Conservation (phyloP, 2,888 invertebrate species). For the Siphonodentalium dalli region DNA sequence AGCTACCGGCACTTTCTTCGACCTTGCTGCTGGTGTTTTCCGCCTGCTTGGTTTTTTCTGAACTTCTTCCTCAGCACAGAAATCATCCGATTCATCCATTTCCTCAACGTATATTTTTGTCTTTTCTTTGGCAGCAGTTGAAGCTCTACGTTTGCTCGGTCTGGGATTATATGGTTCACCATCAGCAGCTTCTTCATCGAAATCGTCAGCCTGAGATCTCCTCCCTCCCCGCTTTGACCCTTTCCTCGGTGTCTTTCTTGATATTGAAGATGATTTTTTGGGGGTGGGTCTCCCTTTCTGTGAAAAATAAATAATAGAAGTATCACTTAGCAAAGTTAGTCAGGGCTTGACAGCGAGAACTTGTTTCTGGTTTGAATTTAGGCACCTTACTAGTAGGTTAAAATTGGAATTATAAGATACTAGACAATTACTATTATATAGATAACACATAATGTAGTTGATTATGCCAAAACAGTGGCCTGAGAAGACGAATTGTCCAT, state of each 20-base stretch:
- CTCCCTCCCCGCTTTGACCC: constrained; percentile 24
- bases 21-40: constrained; percentile 1
- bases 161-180: constrained; percentile 48
- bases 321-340: too few relatives aligned
- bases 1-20: constrained; percentile 6
- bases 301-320: too few relatives aligned
- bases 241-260: constrained; percentile 17
- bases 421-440: too few relatives aligned
- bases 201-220: constrained; percentile 32
- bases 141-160: constrained; percentile 43
- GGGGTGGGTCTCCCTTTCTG: too few relatives aligned
- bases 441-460: too few relatives aligned
- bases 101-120: constrained; percentile 16
- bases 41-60: background rate
- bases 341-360: too few relatives aligned
- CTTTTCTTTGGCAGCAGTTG: constrained; percentile 29
- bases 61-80: constrained; percentile 23
- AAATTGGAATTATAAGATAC: too few relatives aligned
- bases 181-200: constrained; percentile 38
- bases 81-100: constrained; percentile 14
- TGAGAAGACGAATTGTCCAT: too few relatives aligned
- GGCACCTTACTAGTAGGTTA: too few relatives aligned
- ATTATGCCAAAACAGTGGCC: too few relatives aligned
- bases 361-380: too few relatives aligned
- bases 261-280: too few relatives aligned